These are phyloP conservation scores for Arion vulgaris DNA, from an alignment of 1,140 invertebrate species.

Conservation along the genomic window DNA sequence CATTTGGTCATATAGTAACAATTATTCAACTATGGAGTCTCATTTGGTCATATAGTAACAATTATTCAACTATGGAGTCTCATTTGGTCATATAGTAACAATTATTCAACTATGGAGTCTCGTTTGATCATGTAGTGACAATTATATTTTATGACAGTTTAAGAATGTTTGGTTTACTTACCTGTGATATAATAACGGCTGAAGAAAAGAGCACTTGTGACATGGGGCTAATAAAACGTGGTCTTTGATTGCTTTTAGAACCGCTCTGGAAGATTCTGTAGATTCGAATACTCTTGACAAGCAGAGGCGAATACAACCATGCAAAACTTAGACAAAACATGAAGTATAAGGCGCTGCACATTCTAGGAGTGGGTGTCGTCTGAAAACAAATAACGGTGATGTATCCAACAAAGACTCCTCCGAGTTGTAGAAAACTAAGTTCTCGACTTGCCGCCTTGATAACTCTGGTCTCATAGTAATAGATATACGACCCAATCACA, in stretches of 20 bases:
- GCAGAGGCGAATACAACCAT: constrained; percentile 89
- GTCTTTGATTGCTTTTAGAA: constrained; percentile 42
- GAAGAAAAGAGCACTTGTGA: constrained; percentile 52
- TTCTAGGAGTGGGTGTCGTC: constrained; percentile 74
- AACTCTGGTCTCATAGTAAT: constrained; percentile 87
- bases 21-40: too few species aligned
- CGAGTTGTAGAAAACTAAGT: constrained; percentile 88
- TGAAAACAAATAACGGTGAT: constrained; percentile 88
- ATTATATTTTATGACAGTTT: too few species aligned
- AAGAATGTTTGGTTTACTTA: constrained; percentile 31
- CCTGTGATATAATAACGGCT: constrained; percentile 53
- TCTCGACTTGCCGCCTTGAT: constrained; percentile 92
- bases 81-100: too few species aligned
- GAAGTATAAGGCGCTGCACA: constrained; percentile 73
- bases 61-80: too few species aligned
- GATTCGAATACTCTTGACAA: constrained; percentile 92
- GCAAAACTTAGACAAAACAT: constrained; percentile 92
- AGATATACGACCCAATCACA: constrained; percentile 79
- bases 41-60: too few species aligned
- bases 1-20: too few species aligned
- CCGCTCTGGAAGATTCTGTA: constrained; percentile 91
- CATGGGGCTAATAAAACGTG: constrained; percentile 44
- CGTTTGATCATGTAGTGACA: too few species aligned
- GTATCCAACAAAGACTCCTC: constrained; percentile 91
- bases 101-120: too few species aligned